These are phyloP conservation scores for Pogonophryne albipinna DNA, from an alignment of 2,797 vertebrate genomes.

Conservation along the genomic window DNA sequence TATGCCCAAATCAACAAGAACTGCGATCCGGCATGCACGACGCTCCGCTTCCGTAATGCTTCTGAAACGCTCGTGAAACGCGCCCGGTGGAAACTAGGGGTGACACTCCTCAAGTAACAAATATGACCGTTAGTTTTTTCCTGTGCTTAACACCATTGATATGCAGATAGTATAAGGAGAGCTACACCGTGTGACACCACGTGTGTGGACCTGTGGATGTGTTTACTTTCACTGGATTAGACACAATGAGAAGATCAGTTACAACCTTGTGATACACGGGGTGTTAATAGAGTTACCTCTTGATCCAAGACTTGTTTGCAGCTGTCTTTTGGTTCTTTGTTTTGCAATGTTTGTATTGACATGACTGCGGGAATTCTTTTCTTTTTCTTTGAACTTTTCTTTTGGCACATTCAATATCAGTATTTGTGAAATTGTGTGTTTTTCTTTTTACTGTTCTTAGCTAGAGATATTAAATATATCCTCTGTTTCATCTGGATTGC, in stretches of 20 bases:
- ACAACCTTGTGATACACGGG: slow-evolving; percentile 30
- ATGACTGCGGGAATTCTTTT: not conserved
- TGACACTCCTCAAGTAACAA: too few species aligned
- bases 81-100: too few species aligned
- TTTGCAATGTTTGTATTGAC: not conserved
- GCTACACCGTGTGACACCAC: not conserved
- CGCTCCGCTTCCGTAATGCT: too few species aligned
- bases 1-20: too few species aligned
- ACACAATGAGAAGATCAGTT: slow-evolving; percentile 63
- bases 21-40: too few species aligned
- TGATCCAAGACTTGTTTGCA: not conserved
- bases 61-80: too few species aligned
- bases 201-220: not conserved
- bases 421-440: not conserved
- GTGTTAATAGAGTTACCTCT: slow-evolving; percentile 2
- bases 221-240: slow-evolving; percentile 26
- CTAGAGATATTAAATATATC: not conserved
- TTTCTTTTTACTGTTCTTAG: not conserved
- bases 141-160: not conserved
- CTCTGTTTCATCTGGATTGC: slow-evolving; percentile 17
- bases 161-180: not conserved
- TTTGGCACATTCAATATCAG: not conserved
- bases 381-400: not conserved
- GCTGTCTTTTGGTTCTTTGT: not conserved
- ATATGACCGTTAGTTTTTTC: not conserved